Conservation (phyloP, 2,888 invertebrate genomes). For the Caenorhabditis imperialis region DNA sequence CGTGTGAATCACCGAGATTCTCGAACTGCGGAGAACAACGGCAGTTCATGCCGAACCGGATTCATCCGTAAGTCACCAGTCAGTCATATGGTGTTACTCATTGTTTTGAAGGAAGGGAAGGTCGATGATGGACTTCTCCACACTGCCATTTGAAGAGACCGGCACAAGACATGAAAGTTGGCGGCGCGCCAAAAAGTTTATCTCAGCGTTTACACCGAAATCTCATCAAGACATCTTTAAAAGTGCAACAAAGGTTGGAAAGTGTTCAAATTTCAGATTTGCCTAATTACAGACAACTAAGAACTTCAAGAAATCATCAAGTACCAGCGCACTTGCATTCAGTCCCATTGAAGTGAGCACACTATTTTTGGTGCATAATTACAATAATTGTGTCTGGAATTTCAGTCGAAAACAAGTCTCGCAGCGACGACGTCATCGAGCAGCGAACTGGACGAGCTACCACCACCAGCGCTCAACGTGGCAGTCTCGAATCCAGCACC, state of each 20-base stretch:
- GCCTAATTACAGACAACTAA: slow-evolving; percentile 6
- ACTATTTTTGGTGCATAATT: neutral
- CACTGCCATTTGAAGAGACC: slow-evolving; percentile 41
- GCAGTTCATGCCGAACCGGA: slow-evolving; percentile 20
- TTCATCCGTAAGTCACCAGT: slow-evolving; percentile 18
- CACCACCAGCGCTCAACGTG: slow-evolving; percentile 55
- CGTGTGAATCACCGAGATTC: slow-evolving; percentile 32
- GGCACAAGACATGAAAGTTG: slow-evolving; percentile 57
- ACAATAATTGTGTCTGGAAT: slow-evolving; percentile 8
- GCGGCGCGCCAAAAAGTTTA: slow-evolving; percentile 62
- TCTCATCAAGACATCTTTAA: slow-evolving; percentile 57
- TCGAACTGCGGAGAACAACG: slow-evolving; percentile 28
- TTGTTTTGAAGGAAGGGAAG: slow-evolving; percentile 47
- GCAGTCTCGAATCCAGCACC: slow-evolving; percentile 34
- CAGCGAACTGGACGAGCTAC: slow-evolving; percentile 48
- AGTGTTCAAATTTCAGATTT: neutral
- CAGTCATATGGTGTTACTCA: too few relatives aligned
- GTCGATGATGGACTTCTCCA: slow-evolving; percentile 60
- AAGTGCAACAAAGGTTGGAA: slow-evolving; percentile 19
- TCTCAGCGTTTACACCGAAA: slow-evolving; percentile 62
- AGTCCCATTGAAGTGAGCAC: slow-evolving; percentile 21
- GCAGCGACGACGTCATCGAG: slow-evolving; percentile 43
- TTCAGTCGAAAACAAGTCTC: slow-evolving; percentile 29
- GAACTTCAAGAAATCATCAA: slow-evolving; percentile 52
- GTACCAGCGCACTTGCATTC: slow-evolving; percentile 56